Conservation (phyloP, 2,888 invertebrate species). For the Nymphalis polychloros region DNA sequence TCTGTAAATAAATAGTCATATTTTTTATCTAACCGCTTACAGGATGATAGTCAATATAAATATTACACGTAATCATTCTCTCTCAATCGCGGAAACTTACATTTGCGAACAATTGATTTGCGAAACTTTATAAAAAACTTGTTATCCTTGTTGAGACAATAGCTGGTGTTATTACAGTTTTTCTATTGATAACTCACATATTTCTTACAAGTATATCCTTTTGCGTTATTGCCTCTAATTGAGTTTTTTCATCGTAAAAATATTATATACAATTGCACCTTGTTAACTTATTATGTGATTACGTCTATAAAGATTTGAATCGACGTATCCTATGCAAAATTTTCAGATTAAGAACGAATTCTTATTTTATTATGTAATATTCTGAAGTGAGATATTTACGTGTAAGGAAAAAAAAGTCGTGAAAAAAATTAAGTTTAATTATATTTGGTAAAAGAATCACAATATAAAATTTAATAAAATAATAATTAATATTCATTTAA, state of each 20-base stretch:
- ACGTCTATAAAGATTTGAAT: neutral
- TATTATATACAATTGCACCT: conserved; percentile 19
- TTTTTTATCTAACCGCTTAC: conserved; percentile 2
- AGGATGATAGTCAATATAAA: conserved; percentile 11
- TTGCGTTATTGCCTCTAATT: conserved; percentile 50
- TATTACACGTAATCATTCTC: conserved; percentile 38
- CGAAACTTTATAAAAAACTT: conserved; percentile 62
- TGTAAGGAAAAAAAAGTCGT: no score
- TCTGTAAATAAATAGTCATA: conserved; percentile 3
- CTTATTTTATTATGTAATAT: no score
- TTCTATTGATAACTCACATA: conserved; percentile 70
- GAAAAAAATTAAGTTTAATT: no score
- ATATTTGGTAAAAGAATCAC: no score
- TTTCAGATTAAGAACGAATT: no score
- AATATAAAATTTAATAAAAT: neutral
- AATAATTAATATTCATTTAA: neutral
- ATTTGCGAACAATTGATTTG: conserved; percentile 54
- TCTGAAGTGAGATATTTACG: no score
- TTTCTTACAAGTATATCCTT: conserved; percentile 57
- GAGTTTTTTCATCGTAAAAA: conserved; percentile 35
- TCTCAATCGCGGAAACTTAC: conserved; percentile 65
- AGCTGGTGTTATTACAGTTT: conserved; percentile 62
- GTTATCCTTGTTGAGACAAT: conserved; percentile 77
- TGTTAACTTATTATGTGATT: neutral
- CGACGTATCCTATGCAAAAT: neutral